A percentile compares a stretch with the other conserved stretches of the same genome.
Evolutionary conservation across 2,113 vertebrate species (phyloP).

Genomic region (Numenius arquata): DNA sequence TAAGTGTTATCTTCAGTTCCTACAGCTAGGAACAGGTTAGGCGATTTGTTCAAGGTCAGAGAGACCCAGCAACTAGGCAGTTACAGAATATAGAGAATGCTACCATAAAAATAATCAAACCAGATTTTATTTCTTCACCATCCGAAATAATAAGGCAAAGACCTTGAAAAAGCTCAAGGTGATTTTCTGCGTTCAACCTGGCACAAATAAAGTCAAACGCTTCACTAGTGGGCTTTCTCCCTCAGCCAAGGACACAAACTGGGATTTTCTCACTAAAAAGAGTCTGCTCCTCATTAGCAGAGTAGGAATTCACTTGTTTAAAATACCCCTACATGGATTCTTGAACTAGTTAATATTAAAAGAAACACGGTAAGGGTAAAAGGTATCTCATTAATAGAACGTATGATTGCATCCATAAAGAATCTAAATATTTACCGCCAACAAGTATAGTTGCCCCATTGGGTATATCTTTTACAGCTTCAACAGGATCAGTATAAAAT

Average conservation of each 20-base stretch:
- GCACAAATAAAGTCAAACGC: not conserved
- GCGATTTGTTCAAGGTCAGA: not conserved
- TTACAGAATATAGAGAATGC: not conserved
- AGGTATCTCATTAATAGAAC: not conserved
- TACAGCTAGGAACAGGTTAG: not conserved
- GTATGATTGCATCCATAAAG: not conserved
- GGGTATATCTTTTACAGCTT: conserved; percentile 94
- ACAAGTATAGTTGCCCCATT: conserved; percentile 88
- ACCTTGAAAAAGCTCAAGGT: not conserved
- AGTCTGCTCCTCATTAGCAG: not conserved
- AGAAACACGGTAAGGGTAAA: not conserved
- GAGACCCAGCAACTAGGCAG: not conserved
- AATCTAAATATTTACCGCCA: conserved; percentile 82
- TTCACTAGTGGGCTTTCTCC: not conserved
- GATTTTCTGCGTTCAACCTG: not conserved
- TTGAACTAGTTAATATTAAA: not conserved
- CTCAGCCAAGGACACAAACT: not conserved
- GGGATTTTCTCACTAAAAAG: not conserved
- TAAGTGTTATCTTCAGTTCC: not conserved
- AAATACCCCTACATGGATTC: not conserved
- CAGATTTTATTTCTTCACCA: not conserved
- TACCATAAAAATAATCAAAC: not conserved
- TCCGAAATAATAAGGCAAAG: not conserved
- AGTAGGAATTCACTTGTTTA: not conserved
- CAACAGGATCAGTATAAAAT: conserved; percentile 86